Base-by-base conservation (phyloP, 2,888 invertebrate genomes). In the Drosophila multiciliata region DNA sequence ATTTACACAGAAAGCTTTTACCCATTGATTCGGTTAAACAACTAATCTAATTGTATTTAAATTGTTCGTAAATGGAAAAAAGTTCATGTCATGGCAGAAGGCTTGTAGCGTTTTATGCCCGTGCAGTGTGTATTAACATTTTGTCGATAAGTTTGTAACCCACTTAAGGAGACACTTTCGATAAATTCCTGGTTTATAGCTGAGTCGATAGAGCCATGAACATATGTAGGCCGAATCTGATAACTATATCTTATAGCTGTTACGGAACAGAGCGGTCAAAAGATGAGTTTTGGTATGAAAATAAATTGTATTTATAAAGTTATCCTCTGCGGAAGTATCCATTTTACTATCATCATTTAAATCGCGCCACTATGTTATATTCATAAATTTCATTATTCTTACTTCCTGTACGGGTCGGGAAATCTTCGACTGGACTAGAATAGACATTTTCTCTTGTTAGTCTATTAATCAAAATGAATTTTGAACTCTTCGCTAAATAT, bases 31-130 rank as follows among this genome's bases (percentile, higher is more conserved):
- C 20, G 42, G 45, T 60, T 17, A 32, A 65, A 15, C 53, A 76
- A 65, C 76, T 49, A 45, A 17, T 40, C 53, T 75, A 76, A 70
- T 75, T 75, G 77, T 58, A 61, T 70, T 65, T 49, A 53, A 65
- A 65, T n/a, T 26, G 70, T 53, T 74, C 33, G 40, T 48, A 23
- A 55, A 60, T 52, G 40, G 20, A 15, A 54, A 17, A 64, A 52
- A n/a, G 2, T 17, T 23, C 32, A 33, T n/a, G 6, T 23, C 35
- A 17, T 11, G 8, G 20, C 26, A 17, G 17, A 1, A 33, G 5
- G n/a, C 29, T 45, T 40, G 20, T 26, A 11, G n/a, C 1, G 3
- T 52, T 15, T 5, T 26, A 20, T 35, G 36, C 7, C 26, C 11
- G 9, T 15, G 1, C 15, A 23, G 20, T 15, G 15, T 1, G 23